Evolutionary conservation across 2,888 invertebrate genomes (phyloP), one percentile per base, ranked within the genome.

Genomic region (Cenopis cana): DNA sequence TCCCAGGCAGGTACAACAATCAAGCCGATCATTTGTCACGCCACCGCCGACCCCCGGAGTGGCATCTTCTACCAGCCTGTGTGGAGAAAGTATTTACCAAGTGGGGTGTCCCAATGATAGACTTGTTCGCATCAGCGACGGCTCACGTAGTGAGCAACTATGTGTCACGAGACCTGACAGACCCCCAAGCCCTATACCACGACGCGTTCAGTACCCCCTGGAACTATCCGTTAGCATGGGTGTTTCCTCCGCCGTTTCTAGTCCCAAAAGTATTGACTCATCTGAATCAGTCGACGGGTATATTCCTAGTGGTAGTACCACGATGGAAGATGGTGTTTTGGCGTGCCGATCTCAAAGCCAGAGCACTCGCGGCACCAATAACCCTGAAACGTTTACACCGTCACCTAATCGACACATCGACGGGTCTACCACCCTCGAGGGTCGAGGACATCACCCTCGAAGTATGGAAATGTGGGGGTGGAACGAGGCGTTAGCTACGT

Each of bases 391-490:
- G 78, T 33, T 73, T 81, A 38, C 14, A 56, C 0, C 38, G 54
- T 18, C 41, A 68, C 14, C 67, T 78, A 11, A 68, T 78, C 60
- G 79, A 81, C 67, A 73, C 70, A 9, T 36, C 74, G 33, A 77
- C 76, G 1, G 74, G 74, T 10, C 72, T 55, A n/a, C 76, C 74
- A 9, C 79, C 75, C 0, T 74, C 76, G 17, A 69, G 69, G 1
- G 71, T 71, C 0, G 24, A 72, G 20, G 62, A 75, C 1, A 59
- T 78, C 49, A 50, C 17, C 0, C 69, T 78, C 41, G 76, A 77
- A 62, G 73, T 76, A 0, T 81, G 79, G 78, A 79, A 73, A 76
- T 77, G 76, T 77, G 73, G 76, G 78, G 79, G 78, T 80, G 79
- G 78, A 10, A 69, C 0, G 54, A 70, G 9, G 24, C 11, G 18